A percentile compares a stretch with the other conserved stretches of the same genome.
Evolutionary conservation across 2,113 vertebrate genomes (phyloP).

Genomic region (Echinops telfairi): DNA sequence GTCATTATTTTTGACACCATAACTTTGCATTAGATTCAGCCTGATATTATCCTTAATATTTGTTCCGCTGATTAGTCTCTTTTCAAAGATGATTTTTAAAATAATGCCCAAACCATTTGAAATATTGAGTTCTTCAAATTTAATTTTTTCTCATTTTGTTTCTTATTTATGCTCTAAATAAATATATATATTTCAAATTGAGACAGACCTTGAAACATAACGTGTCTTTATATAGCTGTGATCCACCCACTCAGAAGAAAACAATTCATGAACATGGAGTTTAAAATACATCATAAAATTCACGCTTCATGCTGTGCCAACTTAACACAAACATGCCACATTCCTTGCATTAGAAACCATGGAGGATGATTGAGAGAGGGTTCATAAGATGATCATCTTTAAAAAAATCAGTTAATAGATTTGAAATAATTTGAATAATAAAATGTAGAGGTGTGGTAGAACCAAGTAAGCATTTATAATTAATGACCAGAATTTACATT

Average conservation of each 20-base stretch:
- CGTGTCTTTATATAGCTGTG: conserved; percentile 87
- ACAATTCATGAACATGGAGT: conserved; percentile 84
- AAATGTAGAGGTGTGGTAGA: conserved; percentile 25
- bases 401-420: conserved; percentile 37
- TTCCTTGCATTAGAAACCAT: conserved; percentile 79
- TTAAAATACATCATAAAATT: conserved; percentile 87
- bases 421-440: conserved; percentile 52
- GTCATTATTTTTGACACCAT: neutral
- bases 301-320: conserved; percentile 76
- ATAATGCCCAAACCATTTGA: conserved; percentile 74
- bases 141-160: conserved; percentile 83
- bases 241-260: conserved; percentile 87
- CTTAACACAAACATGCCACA: conserved; percentile 82
- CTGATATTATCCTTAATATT: conserved; percentile 49
- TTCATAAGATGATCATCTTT: conserved; percentile 67
- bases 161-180: conserved; percentile 85
- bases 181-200: conserved; percentile 82
- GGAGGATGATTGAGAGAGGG: conserved; percentile 71
- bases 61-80: conserved; percentile 55
- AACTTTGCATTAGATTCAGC: conserved; percentile 48
- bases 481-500: conserved; percentile 13
- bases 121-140: conserved; percentile 81
- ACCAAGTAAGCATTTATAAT: neutral
- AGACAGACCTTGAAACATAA: conserved; percentile 89
- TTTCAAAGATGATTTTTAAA: conserved; percentile 68